Conservation (phyloP, 2,113 vertebrate species). For the Machaerirhynchus nigripectus region DNA sequence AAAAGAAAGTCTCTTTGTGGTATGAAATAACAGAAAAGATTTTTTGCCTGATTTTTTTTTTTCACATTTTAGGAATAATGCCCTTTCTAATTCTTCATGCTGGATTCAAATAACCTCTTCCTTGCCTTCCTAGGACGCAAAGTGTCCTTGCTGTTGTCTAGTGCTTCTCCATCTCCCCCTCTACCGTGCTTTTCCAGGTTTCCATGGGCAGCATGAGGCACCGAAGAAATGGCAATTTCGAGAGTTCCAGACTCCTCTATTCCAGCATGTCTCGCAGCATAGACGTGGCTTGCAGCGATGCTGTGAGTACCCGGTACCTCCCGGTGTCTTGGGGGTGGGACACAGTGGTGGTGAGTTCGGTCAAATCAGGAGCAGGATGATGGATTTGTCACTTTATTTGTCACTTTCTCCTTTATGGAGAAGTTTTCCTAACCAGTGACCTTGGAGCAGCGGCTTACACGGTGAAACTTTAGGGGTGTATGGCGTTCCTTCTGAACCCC, state of each 20-base stretch:
- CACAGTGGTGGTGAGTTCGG: rapidly evolving
- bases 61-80: neutral
- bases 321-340: neutral
- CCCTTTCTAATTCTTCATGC: neutral
- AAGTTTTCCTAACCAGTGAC: neutral
- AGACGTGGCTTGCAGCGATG: conserved; percentile 51
- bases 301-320: neutral
- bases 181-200: neutral
- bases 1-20: neutral
- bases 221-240: conserved; percentile 57
- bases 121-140: neutral
- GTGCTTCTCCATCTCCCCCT: neutral
- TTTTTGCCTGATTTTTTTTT: neutral
- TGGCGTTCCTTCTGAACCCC: neutral
- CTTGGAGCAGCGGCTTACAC: neutral
- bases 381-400: neutral
- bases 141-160: neutral
- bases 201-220: conserved; percentile 53
- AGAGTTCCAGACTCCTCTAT: conserved; percentile 55
- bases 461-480: neutral
- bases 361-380: neutral
- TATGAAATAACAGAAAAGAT: neutral
- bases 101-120: neutral
- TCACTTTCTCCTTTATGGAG: neutral
- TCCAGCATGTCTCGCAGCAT: conserved; percentile 70